Percentiles rank a stretch among this genome's conserved stretches.
Evolutionary conservation across 2,797 vertebrate species (phyloP).

Genomic region (Ispidina lecontei): DNA sequence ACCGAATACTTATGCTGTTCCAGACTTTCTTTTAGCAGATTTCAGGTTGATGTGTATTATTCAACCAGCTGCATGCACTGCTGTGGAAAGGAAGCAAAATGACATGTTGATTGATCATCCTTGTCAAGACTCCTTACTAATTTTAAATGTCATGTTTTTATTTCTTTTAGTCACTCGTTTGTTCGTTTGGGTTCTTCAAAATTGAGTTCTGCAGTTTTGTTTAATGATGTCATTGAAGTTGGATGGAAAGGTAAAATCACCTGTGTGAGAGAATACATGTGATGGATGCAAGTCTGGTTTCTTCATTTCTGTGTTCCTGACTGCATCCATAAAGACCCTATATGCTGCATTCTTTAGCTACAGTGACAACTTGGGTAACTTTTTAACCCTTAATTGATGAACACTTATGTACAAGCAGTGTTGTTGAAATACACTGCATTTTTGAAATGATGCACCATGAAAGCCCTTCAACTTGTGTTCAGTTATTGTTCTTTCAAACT

Average conservation of each 20-base stretch:
- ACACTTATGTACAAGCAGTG: constrained; percentile 2
- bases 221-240: constrained; percentile 39
- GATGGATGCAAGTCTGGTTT: constrained; percentile 25
- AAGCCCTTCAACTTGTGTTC: constrained; percentile 19
- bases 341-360: constrained; percentile 66
- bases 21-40: constrained; percentile 58
- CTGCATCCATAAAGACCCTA: constrained; percentile 59
- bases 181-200: constrained; percentile 40
- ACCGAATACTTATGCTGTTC: constrained; percentile 49
- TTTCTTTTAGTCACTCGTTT: constrained; percentile 11
- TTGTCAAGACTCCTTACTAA: constrained; percentile 20
- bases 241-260: constrained; percentile 23
- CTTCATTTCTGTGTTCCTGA: constrained; percentile 18
- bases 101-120: constrained; percentile 16
- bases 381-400: constrained; percentile 5
- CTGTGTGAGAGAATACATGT: constrained; percentile 20
- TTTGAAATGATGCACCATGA: neutral
- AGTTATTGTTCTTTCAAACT: constrained; percentile 22
- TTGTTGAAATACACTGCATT: constrained; percentile 31
- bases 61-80: constrained; percentile 63
- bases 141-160: constrained; percentile 2
- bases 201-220: constrained; percentile 51
- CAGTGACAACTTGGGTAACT: constrained; percentile 28
- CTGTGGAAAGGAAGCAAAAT: constrained; percentile 35
- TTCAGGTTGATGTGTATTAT: constrained; percentile 49